Conservation (phyloP, 2,797 vertebrate species). For the Intellagama lesueurii region DNA sequence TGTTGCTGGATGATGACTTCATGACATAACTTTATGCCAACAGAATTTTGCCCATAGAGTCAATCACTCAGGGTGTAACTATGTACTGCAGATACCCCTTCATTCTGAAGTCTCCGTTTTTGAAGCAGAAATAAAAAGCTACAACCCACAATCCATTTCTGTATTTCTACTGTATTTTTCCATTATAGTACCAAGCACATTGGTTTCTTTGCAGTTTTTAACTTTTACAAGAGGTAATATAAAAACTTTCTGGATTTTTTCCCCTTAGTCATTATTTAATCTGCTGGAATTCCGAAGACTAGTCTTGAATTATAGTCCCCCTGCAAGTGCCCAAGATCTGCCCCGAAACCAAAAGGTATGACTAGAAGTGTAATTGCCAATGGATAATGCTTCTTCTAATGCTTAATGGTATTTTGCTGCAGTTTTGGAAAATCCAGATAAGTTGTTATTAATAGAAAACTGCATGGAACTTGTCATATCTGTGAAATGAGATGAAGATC, state of each 20-base stretch:
- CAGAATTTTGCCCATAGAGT: too few species aligned
- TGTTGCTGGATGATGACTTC: too few species aligned
- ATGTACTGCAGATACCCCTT: too few species aligned
- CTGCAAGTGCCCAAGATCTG: constrained; percentile 89
- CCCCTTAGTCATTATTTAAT: constrained; percentile 93
- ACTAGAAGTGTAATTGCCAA: background rate
- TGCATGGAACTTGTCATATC: background rate
- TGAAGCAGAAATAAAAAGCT: background rate
- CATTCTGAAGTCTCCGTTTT: background rate
- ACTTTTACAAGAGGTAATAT: background rate
- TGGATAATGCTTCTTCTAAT: constrained; percentile 22
- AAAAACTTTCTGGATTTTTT: constrained; percentile 30
- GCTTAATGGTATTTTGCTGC: background rate
- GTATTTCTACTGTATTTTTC: background rate
- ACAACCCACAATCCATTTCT: background rate
- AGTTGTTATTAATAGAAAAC: background rate
- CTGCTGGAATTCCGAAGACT: constrained; percentile 97
- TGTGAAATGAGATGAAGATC: background rate
- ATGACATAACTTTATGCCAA: too few species aligned
- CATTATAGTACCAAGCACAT: background rate
- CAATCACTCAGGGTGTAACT: too few species aligned
- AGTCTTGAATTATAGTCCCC: constrained; percentile 93
- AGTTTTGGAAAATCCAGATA: background rate
- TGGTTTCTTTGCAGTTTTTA: background rate
- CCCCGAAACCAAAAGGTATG: constrained; percentile 97